Conservation (phyloP, 1,140 invertebrate genomes). For the Calephelis nemesis region DNA sequence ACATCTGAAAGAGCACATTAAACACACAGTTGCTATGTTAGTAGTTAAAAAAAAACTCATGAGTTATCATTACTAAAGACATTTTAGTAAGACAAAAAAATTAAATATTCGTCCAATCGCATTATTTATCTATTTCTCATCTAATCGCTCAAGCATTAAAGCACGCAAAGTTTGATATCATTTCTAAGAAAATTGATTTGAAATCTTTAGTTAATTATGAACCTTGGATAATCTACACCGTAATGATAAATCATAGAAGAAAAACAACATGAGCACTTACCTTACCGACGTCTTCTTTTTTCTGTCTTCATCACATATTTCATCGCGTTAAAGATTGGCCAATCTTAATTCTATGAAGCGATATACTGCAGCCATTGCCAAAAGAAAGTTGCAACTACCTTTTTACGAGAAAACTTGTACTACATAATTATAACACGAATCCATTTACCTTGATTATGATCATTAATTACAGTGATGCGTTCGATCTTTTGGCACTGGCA, state of each 20-base stretch:
- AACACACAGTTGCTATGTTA: constrained; percentile 54
- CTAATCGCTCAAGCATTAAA: neutral
- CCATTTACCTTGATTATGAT: constrained; percentile 1
- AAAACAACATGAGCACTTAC: constrained; percentile 45
- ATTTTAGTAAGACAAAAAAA: neutral
- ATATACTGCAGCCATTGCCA: constrained; percentile 46
- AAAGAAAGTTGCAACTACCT: constrained; percentile 47
- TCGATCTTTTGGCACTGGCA: constrained; percentile 56
- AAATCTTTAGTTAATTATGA: no score
- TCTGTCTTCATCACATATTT: constrained; percentile 44
- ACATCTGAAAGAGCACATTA: constrained; percentile 69
- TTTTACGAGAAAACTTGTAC: constrained; percentile 36
- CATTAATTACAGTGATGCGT: constrained; percentile 24
- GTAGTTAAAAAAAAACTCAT: constrained; percentile 36
- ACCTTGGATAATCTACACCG: neutral
- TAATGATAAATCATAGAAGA: constrained; percentile 7
- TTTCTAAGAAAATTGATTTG: neutral
- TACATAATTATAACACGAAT: constrained; percentile 47
- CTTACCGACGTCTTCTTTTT: constrained; percentile 45
- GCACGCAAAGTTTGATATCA: neutral
- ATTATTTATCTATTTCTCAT: neutral
- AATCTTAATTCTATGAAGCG: constrained; percentile 56
- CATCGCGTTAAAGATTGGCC: constrained; percentile 59
- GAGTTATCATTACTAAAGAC: constrained; percentile 6
- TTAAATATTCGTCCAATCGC: neutral